Evolutionary conservation across 2,888 invertebrate genomes (phyloP), one percentile per base, ranked within the genome.

Genomic region (Ceratothoa steindachneri): DNA sequence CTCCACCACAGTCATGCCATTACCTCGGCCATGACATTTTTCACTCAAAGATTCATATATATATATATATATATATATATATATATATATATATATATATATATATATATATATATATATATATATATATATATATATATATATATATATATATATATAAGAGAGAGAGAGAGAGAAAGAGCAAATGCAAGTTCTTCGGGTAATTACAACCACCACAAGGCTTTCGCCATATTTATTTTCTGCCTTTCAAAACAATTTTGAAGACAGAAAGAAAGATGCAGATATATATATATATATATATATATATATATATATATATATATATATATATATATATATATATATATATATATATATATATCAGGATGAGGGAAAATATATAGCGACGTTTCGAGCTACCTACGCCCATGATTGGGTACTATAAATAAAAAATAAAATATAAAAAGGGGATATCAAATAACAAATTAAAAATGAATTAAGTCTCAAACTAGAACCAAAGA

Each of bases 71-170:
- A 64, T 2, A 64, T 64, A 64, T 3, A 64, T 3, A 64, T 3
- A 64, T 64, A 64, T 64, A 64, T 64, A 64, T 64, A 64, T 64
- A 64, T 64, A 64, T 64, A 64, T 64, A 64, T 64, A 64, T 64
- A 64, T 64, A 64, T 64, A 64, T 64, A 64, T 64, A 64, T 64
- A 64, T 64, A 64, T 64, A 64, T 64, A 64, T 64, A 64, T 64
- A n/a, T 64, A n/a, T 64, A n/a, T 64, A n/a, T 64, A n/a, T 64
- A n/a, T 64, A n/a, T 64, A 64, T 64, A 3, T 64, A 0, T n/a
- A 3, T 64, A n/a, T 64, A 64, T 60, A 60, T 60, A 19, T 60
- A 64, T 64, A 5, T 64, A 5, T 64, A 27, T 64, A 19, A 60
- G 5, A 60, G 5, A 60, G 7, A 60, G 5, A 60, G 7, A 60